Evolutionary conservation across 1,140 invertebrate genomes (phyloP), one percentile per base, ranked within the genome.

Genomic region (Sycophila sp.): DNA sequence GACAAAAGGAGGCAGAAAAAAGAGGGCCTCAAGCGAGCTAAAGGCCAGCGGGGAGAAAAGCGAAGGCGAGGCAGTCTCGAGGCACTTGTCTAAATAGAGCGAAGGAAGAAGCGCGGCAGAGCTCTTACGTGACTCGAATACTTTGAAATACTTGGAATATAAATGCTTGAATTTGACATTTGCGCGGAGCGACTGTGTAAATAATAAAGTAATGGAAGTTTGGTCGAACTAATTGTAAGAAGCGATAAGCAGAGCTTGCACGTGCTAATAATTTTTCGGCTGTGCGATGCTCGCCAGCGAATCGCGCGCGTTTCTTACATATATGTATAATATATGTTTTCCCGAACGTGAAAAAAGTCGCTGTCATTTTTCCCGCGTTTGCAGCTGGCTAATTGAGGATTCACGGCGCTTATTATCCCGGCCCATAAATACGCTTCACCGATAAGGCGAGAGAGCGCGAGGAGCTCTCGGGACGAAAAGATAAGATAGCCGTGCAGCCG

Each of bases 391-490:
- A n/a, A n/a, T n/a, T n/a, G n/a, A n/a, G n/a, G n/a, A n/a, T n/a
- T n/a, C n/a, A n/a, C n/a, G n/a, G 51, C 64, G 6, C 24, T n/a
- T 40, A 55, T 72, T 81, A 80, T 81, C 77, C 76, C 66, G 80
- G 75, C 78, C 78, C 80, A 85, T 84, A 85, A 85, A 85, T 84
- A 84, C 78, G 78, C 78, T 80, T n/a, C 26, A 19, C 24, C 51
- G 65, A 67, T 67, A 67, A 67, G 45, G n/a, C 59, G 15, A n/a
- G n/a, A n/a, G 51, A 40, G 32, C 11, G 45, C 30, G 47, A 13
- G 34, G 4, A 22, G 1, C 4, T 22, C 4, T 24, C 26, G 28
- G 70, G 71, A n/a, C n/a, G 1, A 13, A 24, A 76, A 82, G 82
- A 85, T 84, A 84, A 84, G 77, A 73, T 72, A 73, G 58, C 42